Evolutionary conservation across 1,140 invertebrate genomes (phyloP), one percentile per base, ranked within the genome.

Genomic region (Helicoverpa armigera): DNA sequence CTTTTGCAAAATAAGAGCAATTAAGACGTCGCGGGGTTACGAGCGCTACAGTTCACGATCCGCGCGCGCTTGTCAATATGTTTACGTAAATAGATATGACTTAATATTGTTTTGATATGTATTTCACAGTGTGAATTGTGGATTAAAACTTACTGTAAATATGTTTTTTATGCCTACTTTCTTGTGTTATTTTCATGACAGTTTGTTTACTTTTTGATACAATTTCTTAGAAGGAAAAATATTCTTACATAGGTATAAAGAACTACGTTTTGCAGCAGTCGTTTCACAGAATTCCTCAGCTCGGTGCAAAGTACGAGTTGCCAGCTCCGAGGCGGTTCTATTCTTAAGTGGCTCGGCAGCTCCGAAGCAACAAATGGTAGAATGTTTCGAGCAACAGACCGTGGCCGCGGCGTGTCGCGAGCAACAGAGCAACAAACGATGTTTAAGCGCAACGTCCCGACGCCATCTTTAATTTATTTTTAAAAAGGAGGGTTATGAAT

Each of bases 331-430:
- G 58, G 12, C 29, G 11, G 58, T 61, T 61, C 29, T 29, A 23
- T 61, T 14, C 58, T 23, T 43, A n/a, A 65, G 7, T 48, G 5
- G 63, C 35, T 35, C 43, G 13, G 63, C n/a, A 48, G n/a, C 11
- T 16, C 7, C 43, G 65, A 69, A 12, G 7, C 3, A 50, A 50
- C 65, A 16, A 73, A 61, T 76, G 85, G 82, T 83, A 84, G 84
- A 88, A 89, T 90, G 87, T 90, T 87, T 83, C 85, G 88, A 88
- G 86, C 88, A 84, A 74, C 89, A 86, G 87, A 84, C 86, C 89
- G 81, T 90, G 86, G 87, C 89, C 83, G 78, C 79, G 76, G 72
- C 87, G 23, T 43, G 23, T 51, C 14, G 43, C 60, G 51, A 72
- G 0, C 50, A 14, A n/a, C 48, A 54, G 16, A 65, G 23, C 29